These are phyloP conservation scores for Therioaphis trifolii DNA, from an alignment of 2,888 invertebrate species.

Conservation along the genomic window DNA sequence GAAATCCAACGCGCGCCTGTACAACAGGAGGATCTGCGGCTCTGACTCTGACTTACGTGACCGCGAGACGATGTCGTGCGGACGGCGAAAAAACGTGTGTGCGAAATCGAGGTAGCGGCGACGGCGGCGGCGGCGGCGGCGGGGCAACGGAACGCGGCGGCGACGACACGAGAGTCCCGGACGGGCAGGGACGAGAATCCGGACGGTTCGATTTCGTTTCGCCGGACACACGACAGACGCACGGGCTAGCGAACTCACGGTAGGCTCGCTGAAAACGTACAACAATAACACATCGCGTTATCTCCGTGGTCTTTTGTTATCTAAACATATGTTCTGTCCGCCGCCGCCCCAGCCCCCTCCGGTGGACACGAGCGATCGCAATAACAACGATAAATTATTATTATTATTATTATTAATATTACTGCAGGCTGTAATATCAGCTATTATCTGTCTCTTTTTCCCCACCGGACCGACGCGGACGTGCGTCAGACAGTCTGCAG, in stretches of 20 bases:
- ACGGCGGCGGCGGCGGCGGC: not conserved
- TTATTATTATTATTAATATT: no score
- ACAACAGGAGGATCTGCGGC: not conserved
- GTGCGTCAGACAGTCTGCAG: no score
- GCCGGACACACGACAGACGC: not conserved
- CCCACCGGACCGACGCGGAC: no score
- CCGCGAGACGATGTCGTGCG: not conserved
- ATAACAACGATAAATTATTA: no score
- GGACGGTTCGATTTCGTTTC: not conserved
- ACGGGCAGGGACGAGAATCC: not conserved
- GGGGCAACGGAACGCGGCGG: not conserved
- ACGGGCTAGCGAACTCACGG: not conserved
- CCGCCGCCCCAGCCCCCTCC: not conserved
- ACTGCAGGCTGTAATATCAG: no score
- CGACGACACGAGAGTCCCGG: not conserved
- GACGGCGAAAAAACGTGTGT: not conserved
- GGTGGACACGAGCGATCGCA: no score
- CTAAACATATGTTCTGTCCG: conserved; percentile 44
- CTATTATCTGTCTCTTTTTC: no score
- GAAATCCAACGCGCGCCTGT: not conserved
- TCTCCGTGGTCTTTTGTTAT: conserved; percentile 54
- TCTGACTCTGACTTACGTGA: not conserved
- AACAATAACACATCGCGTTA: conserved; percentile 33
- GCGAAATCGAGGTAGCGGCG: not conserved
- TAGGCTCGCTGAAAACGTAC: not conserved